phyloP scores from a whole-genome alignment of 2,888 invertebrate species.

The Fragum fragum region DNA sequence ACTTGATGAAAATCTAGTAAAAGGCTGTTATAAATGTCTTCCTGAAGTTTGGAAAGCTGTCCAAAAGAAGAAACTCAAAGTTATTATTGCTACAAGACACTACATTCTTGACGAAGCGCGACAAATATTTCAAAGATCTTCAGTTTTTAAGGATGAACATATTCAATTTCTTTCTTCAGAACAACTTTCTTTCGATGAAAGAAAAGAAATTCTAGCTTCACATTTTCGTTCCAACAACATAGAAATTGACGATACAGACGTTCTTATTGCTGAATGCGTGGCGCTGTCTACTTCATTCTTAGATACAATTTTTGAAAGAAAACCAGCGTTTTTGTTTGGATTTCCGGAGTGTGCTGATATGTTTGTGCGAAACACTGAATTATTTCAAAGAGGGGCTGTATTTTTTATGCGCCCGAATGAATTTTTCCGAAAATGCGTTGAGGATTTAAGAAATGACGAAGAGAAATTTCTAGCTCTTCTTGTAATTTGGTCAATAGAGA shows the following conservation, averaged over 20 bases:
- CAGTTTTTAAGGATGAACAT: constrained; percentile 41
- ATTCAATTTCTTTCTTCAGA: constrained; percentile 37
- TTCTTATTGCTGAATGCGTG: not conserved
- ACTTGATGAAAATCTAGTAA: constrained; percentile 39
- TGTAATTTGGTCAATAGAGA: constrained; percentile 45
- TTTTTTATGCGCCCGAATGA: constrained; percentile 45
- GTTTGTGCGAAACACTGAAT: constrained; percentile 42
- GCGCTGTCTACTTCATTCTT: not conserved
- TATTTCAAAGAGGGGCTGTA: constrained; percentile 22
- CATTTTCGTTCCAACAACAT: constrained; percentile 23
- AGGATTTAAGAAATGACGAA: constrained; percentile 43
- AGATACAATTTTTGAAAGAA: not conserved
- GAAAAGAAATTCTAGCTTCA: constrained; percentile 25
- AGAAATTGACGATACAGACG: not conserved
- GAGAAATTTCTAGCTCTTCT: constrained; percentile 49
- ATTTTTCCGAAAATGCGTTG: constrained; percentile 52
- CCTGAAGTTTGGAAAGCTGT: constrained; percentile 34
- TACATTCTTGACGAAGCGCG: constrained; percentile 49
- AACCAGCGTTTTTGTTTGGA: constrained; percentile 36
- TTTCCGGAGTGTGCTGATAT: constrained; percentile 56
- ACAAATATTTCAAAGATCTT: constrained; percentile 5
- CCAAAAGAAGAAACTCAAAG: constrained; percentile 20
- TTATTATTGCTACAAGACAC: constrained; percentile 54
- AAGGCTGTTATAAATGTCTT: constrained; percentile 37
- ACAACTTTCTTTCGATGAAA: constrained; percentile 40